These are phyloP conservation scores for Patella caerulea DNA, from an alignment of 2,888 invertebrate genomes.

Conservation along the genomic window DNA sequence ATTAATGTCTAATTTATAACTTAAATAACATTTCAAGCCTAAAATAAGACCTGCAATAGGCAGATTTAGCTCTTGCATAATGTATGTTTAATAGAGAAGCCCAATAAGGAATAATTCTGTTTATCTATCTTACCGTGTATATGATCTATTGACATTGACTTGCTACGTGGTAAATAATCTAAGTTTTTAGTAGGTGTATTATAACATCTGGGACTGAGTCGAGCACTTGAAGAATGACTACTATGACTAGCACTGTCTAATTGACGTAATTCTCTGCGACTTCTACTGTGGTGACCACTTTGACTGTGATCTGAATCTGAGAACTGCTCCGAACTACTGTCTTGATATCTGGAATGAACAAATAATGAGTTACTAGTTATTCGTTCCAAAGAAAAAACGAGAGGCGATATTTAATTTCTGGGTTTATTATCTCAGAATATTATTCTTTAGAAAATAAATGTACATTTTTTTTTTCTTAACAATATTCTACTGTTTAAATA, in stretches of 20 bases:
- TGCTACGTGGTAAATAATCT: slow-evolving; percentile 1
- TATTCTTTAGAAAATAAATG: too few species aligned
- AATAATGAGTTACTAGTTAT: neutral
- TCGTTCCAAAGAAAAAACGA: neutral
- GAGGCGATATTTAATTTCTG: too few species aligned
- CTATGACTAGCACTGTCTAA: slow-evolving; percentile 62
- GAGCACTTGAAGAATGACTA: slow-evolving; percentile 54
- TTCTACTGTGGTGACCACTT: slow-evolving; percentile 15
- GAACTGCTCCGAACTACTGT: slow-evolving; percentile 60
- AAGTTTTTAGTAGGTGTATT: neutral
- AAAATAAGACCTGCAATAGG: too few species aligned
- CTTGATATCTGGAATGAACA: slow-evolving; percentile 37
- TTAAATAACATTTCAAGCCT: too few species aligned
- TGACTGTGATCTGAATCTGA: slow-evolving; percentile 60
- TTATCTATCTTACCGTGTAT: neutral
- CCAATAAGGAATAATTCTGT: too few species aligned
- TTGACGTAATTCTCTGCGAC: slow-evolving; percentile 39
- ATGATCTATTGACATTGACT: neutral
- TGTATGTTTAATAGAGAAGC: too few species aligned
- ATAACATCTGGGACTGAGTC: slow-evolving; percentile 42
- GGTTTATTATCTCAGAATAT: too few species aligned
- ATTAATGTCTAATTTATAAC: too few species aligned
- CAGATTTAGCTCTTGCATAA: too few species aligned
- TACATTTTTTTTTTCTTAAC: too few species aligned
- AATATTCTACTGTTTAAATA: too few species aligned